These are phyloP conservation scores for Trididemnum miniatum DNA, from an alignment of 23 tunicate species.

Conservation along the genomic window DNA sequence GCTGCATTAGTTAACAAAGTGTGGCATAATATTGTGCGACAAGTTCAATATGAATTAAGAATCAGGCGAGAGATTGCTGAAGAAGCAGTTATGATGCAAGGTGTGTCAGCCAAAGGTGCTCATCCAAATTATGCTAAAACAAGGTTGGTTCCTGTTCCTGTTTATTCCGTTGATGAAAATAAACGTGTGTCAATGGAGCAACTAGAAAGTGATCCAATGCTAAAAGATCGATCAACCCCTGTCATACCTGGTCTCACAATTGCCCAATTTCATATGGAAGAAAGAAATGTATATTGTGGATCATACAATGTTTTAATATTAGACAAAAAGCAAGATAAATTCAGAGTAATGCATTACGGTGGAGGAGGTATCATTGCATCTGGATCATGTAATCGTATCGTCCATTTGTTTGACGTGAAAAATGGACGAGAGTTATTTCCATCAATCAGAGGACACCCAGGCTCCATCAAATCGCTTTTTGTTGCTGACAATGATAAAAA, in stretches of 20 bases:
- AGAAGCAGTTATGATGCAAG: constrained; percentile 56
- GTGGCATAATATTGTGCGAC: constrained; percentile 32
- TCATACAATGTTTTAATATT: constrained; percentile 74
- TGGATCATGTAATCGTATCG: constrained; percentile 23
- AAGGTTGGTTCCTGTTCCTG: constrained; percentile 16
- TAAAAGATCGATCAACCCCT: background rate
- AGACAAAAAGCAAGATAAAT: constrained; percentile 42
- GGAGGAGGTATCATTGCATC: constrained; percentile 35
- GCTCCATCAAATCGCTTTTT: constrained; percentile 56
- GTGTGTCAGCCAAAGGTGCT: constrained; percentile 34
- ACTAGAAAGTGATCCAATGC: background rate
- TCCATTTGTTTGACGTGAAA: constrained; percentile 15
- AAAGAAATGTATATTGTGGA: constrained; percentile 71
- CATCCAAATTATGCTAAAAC: constrained; percentile 39
- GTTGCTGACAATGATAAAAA: constrained; percentile 34
- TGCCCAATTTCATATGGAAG: constrained; percentile 48
- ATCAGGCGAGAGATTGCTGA: constrained; percentile 31
- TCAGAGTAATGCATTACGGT: constrained; percentile 44
- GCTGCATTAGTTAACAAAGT: constrained; percentile 11
- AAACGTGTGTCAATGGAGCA: background rate
- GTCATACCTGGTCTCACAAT: background rate
- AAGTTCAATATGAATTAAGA: constrained; percentile 22
- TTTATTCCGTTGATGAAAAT: background rate
- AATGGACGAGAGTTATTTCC: constrained; percentile 31
- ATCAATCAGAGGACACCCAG: constrained; percentile 62